These are phyloP conservation scores for Thunnus albacares DNA, from an alignment of 2,797 vertebrate genomes.

Conservation along the genomic window DNA sequence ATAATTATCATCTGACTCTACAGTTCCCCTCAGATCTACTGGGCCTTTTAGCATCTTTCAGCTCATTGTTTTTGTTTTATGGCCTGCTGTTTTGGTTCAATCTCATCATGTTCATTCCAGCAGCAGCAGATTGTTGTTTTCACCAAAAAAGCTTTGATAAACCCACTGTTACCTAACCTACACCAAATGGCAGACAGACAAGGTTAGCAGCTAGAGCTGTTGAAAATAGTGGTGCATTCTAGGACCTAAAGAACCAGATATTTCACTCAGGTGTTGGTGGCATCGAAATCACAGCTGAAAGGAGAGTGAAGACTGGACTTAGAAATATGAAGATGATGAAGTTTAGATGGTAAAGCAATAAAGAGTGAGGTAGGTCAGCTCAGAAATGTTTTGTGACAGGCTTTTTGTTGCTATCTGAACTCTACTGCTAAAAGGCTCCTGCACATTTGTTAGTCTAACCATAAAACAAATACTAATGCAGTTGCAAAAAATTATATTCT, in stretches of 20 bases:
- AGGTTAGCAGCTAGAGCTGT: too few relatives aligned
- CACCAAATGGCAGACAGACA: not conserved
- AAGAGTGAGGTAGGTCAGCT: not conserved
- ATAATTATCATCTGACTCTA: too few relatives aligned
- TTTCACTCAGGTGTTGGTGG: too few relatives aligned
- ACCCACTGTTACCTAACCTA: not conserved
- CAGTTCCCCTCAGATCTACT: too few relatives aligned
- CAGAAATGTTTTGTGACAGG: not conserved
- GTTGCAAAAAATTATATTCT: not conserved
- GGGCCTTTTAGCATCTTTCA: not conserved
- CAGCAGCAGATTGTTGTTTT: not conserved
- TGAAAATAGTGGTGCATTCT: too few relatives aligned
- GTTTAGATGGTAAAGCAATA: not conserved
- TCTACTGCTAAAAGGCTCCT: not conserved
- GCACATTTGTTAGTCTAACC: too few relatives aligned
- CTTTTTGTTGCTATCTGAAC: not conserved
- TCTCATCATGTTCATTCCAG: too few relatives aligned
- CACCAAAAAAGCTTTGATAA: not conserved
- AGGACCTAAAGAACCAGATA: too few relatives aligned
- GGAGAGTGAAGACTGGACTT: not conserved
- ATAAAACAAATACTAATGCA: not conserved
- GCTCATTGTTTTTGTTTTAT: not conserved
- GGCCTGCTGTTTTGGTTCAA: too few relatives aligned
- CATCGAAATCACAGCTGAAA: not conserved
- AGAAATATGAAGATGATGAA: too few relatives aligned